Conservation (phyloP, 1,140 invertebrate species). For the Drosophila takahashii region DNA sequence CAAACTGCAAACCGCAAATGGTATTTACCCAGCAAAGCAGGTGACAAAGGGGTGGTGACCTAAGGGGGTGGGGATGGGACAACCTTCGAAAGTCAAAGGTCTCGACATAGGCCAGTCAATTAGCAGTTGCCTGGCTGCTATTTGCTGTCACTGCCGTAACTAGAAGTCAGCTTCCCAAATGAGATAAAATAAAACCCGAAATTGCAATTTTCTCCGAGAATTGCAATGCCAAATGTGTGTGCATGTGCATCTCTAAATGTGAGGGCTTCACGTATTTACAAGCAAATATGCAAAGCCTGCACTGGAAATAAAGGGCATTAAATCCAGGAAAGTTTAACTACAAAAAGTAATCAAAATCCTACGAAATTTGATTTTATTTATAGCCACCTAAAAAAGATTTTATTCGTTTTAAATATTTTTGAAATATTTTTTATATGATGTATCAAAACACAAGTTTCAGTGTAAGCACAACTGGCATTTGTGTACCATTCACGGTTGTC, state of each 20-base stretch:
- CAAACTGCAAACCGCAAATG: conserved; percentile 74
- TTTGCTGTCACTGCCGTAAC: conserved; percentile 61
- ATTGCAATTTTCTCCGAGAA: conserved; percentile 62
- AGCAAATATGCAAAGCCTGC: conserved; percentile 70
- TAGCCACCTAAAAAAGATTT: not conserved
- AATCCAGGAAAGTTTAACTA: not conserved
- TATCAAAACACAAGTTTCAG: not conserved
- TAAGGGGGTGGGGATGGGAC: not conserved
- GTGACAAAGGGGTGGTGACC: conserved; percentile 7
- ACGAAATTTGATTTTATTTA: no score
- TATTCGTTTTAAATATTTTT: no score
- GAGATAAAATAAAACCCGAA: conserved; percentile 78
- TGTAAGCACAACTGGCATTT: conserved; percentile 41
- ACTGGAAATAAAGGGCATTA: not conserved
- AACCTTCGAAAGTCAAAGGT: conserved; percentile 50
- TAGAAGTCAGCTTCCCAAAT: conserved; percentile 61
- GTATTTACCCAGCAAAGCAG: conserved; percentile 53
- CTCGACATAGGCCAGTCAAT: conserved; percentile 73
- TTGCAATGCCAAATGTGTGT: conserved; percentile 16
- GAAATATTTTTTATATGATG: no score
- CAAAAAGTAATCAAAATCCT: no score
- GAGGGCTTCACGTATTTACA: conserved; percentile 56
- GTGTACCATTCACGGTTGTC: conserved; percentile 65
- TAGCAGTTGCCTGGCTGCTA: conserved; percentile 68
- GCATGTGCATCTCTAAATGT: conserved; percentile 33